These are phyloP conservation scores for Drosophila tani DNA, from an alignment of 1,140 invertebrate genomes.

Conservation along the genomic window DNA sequence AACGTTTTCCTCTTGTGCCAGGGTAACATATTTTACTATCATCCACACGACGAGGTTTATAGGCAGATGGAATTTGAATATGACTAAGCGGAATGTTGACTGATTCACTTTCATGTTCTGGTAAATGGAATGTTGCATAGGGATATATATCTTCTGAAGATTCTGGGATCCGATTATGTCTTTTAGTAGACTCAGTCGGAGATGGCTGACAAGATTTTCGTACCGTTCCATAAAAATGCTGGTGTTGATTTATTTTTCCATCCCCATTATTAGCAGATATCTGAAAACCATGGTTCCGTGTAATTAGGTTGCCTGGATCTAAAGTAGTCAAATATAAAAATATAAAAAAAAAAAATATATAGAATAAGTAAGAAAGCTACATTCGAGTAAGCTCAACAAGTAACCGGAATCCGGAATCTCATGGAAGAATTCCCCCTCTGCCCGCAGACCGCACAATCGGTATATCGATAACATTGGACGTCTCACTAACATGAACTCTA, in stretches of 20 bases:
- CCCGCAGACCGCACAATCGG: too few species aligned
- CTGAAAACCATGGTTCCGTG: background rate
- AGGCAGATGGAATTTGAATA: slow-evolving; percentile 47
- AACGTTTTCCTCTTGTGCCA: slow-evolving; percentile 67
- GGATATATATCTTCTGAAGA: slow-evolving; percentile 89
- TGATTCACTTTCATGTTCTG: slow-evolving; percentile 86
- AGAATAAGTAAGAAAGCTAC: too few species aligned
- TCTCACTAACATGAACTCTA: too few species aligned
- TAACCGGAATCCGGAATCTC: too few species aligned
- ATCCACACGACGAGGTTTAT: slow-evolving; percentile 11
- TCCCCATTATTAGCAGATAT: slow-evolving; percentile 41
- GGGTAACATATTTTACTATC: slow-evolving; percentile 59
- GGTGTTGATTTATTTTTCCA: slow-evolving; percentile 83
- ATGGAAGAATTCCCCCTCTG: too few species aligned
- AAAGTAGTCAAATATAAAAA: background rate
- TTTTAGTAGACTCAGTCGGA: slow-evolving; percentile 85
- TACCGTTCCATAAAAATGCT: slow-evolving; percentile 87
- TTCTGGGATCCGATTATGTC: slow-evolving; percentile 87
- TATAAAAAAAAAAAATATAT: too few species aligned
- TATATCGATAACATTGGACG: too few species aligned
- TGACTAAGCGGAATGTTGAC: slow-evolving; percentile 66
- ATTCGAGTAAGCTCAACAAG: too few species aligned
- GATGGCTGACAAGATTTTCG: slow-evolving; percentile 86
- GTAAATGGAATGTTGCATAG: slow-evolving; percentile 88
- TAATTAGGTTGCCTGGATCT: background rate